Conservation (phyloP, 2,113 vertebrate genomes). For the Arenaria interpres region DNA sequence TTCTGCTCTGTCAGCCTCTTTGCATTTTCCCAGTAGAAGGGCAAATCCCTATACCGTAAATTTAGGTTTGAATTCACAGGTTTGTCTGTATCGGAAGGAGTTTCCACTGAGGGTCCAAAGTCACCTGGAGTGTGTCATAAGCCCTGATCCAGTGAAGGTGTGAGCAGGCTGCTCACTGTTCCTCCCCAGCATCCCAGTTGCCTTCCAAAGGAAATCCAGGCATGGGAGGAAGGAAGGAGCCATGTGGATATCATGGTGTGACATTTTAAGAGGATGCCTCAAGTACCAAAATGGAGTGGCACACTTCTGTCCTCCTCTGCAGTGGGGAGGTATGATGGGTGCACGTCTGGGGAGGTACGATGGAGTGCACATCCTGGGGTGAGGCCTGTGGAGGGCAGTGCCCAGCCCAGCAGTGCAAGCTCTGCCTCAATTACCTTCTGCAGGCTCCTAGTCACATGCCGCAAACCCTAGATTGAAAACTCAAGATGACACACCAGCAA, state of each 20-base stretch:
- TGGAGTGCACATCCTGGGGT: neutral
- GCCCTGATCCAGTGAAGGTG: neutral
- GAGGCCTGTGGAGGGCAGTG: neutral
- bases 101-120: neutral
- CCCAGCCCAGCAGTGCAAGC: neutral
- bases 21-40: neutral
- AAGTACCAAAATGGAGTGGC: neutral
- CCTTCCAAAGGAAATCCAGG: neutral
- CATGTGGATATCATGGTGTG: too few species aligned
- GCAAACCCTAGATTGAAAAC: neutral
- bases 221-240: neutral
- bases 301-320: neutral
- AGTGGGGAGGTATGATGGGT: neutral
- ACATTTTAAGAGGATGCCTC: neutral
- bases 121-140: neutral
- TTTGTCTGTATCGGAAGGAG: neutral
- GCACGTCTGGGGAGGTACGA: neutral
- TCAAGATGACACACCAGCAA: neutral
- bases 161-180: neutral
- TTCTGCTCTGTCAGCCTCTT: neutral
- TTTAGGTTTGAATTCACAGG: neutral
- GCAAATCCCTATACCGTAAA: neutral
- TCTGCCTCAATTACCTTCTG: neutral
- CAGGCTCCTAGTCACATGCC: neutral
- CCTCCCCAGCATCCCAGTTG: neutral